phyloP scores from a whole-genome alignment of 2,113 vertebrate species.

The Hylia prasina region DNA sequence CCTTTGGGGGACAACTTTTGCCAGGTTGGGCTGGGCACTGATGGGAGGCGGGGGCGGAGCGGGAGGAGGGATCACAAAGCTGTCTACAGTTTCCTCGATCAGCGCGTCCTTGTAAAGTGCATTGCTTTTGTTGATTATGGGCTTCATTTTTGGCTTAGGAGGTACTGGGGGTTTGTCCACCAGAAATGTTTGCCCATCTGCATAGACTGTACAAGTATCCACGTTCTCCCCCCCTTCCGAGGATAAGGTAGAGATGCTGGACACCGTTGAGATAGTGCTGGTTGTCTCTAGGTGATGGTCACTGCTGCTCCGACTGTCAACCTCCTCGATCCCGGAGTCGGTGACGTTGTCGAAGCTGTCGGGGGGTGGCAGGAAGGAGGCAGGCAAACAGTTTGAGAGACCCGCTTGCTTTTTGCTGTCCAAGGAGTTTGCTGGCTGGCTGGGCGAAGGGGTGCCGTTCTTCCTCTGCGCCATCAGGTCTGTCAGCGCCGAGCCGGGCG shows the following conservation, averaged over 20 bases:
- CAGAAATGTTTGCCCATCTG: constrained; percentile 89
- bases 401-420: constrained; percentile 75
- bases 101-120: constrained; percentile 87
- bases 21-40: constrained; percentile 69
- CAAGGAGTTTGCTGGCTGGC: constrained; percentile 62
- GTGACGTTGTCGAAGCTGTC: constrained; percentile 84
- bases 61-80: constrained; percentile 82
- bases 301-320: constrained; percentile 90
- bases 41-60: constrained; percentile 81
- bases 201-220: constrained; percentile 92
- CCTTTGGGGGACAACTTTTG: constrained; percentile 84
- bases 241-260: constrained; percentile 95
- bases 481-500: constrained; percentile 63
- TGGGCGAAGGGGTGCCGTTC: constrained; percentile 64
- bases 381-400: constrained; percentile 84
- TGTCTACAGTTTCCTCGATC: constrained; percentile 86
- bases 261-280: constrained; percentile 94
- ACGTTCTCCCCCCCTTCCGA: constrained; percentile 89
- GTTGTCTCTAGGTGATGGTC: constrained; percentile 95
- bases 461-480: constrained; percentile 83
- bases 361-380: constrained; percentile 83
- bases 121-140: constrained; percentile 89
- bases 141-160: constrained; percentile 96
- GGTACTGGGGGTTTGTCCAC: constrained; percentile 94
- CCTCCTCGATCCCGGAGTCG: constrained; percentile 94